Conservation (phyloP, 2,888 invertebrate genomes). For the Alsophila aescularia region DNA sequence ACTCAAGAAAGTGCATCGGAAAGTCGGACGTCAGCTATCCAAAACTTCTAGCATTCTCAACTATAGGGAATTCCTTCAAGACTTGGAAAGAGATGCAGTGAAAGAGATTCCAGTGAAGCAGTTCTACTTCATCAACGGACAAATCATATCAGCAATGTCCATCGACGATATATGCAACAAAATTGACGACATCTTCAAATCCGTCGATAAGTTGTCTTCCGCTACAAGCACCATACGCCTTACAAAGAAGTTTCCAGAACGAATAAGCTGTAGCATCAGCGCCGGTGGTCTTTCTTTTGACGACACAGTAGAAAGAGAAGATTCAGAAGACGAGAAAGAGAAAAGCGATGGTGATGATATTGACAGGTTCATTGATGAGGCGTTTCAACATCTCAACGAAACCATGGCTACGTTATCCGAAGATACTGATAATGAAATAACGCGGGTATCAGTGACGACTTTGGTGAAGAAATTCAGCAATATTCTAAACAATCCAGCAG, state of each 20-base stretch:
- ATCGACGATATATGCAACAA: constrained; percentile 70
- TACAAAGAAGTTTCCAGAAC: constrained; percentile 53
- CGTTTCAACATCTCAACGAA: constrained; percentile 63
- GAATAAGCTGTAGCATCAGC: constrained; percentile 70
- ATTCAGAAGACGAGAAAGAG: constrained; percentile 23
- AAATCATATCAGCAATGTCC: constrained; percentile 67
- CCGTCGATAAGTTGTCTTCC: constrained; percentile 67
- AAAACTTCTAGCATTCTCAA: constrained; percentile 56
- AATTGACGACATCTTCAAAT: constrained; percentile 73
- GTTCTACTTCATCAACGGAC: constrained; percentile 63
- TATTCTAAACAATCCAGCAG: constrained; percentile 56
- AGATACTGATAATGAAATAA: constrained; percentile 45
- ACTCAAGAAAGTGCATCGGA: constrained; percentile 62
- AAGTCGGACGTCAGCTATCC: constrained; percentile 56
- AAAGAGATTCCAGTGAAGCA: constrained; percentile 48
- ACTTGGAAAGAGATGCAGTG: constrained; percentile 48
- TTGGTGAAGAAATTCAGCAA: constrained; percentile 69
- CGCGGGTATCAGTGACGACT: constrained; percentile 66
- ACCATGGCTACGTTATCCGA: constrained; percentile 51
- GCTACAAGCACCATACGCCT: constrained; percentile 59
- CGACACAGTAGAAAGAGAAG: constrained; percentile 52
- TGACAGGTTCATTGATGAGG: constrained; percentile 70
- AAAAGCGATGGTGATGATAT: constrained; percentile 56
- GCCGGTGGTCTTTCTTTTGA: constrained; percentile 66
- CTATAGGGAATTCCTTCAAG: constrained; percentile 66